Percentiles rank a stretch among this genome's conserved stretches.
Evolutionary conservation across 2,888 invertebrate species (phyloP).

Genomic region (Sarcophaga rosellei): DNA sequence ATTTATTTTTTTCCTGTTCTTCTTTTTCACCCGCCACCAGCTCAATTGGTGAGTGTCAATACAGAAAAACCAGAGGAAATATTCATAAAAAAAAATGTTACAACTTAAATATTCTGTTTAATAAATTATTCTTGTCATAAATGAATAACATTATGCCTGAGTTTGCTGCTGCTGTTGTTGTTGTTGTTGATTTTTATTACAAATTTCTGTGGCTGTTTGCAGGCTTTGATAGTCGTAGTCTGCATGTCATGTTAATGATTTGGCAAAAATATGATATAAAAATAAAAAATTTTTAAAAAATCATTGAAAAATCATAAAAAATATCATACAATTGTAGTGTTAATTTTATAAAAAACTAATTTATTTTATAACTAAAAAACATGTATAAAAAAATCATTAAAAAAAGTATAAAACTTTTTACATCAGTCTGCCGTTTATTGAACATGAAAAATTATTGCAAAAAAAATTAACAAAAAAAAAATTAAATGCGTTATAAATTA

Average conservation of each 20-base stretch:
- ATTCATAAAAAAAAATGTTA: not conserved
- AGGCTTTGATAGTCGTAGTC: not conserved
- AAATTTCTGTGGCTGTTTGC: constrained; percentile 8
- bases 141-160: constrained; percentile 16
- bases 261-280: constrained; percentile 10
- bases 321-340: constrained; percentile 12
- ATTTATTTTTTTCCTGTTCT: not conserved
- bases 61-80: not conserved
- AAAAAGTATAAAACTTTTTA: not conserved
- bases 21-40: too few species aligned
- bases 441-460: constrained; percentile 50
- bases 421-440: constrained; percentile 4
- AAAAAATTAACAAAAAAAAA: not conserved
- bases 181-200: not conserved
- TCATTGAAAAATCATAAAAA: constrained; percentile 35
- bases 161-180: constrained; percentile 9
- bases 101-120: constrained; percentile 59
- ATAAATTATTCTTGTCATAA: constrained; percentile 51
- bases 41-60: too few species aligned
- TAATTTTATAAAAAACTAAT: constrained; percentile 66
- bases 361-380: constrained; percentile 50
- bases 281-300: constrained; percentile 12
- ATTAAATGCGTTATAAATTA: constrained; percentile 62
- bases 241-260: constrained; percentile 46
- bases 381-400: not conserved